Evolutionary conservation across 2,888 invertebrate species (phyloP).

Genomic region (Oscheius sp.): DNA sequence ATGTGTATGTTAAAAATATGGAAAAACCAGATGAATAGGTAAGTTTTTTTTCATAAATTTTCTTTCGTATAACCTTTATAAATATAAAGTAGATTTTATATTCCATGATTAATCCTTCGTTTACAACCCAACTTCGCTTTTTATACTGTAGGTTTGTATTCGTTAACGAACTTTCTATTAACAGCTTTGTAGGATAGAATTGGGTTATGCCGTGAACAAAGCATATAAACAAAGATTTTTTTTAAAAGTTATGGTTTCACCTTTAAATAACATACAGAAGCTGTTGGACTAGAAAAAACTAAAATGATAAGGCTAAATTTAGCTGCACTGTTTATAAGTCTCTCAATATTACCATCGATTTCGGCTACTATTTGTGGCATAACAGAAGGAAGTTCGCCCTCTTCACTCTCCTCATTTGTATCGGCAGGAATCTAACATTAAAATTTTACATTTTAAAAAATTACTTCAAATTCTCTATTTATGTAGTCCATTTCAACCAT

Average conservation of each 20-base stretch:
- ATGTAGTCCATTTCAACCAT: constrained; percentile 42
- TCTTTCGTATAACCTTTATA: not conserved
- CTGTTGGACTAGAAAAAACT: constrained; percentile 35
- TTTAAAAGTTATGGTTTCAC: constrained; percentile 9
- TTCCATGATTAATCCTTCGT: too few species aligned
- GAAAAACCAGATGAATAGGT: too few species aligned
- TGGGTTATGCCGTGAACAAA: too few species aligned
- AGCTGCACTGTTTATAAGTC: constrained; percentile 40
- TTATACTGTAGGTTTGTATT: too few species aligned
- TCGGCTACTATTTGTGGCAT: constrained; percentile 5
- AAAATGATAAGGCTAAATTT: constrained; percentile 44
- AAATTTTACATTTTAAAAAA: not conserved
- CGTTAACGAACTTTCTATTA: too few species aligned
- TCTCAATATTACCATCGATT: constrained; percentile 39
- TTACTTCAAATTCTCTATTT: constrained; percentile 23
- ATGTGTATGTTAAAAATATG: too few species aligned
- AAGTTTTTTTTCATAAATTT: not conserved
- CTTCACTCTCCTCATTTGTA: constrained; percentile 11
- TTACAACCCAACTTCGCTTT: too few species aligned
- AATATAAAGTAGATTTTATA: too few species aligned
- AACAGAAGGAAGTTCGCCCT: constrained; percentile 20
- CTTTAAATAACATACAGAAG: constrained; percentile 29
- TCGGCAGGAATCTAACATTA: not conserved
- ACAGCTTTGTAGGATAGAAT: too few species aligned
- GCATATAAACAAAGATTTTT: not conserved